Percentiles rank a stretch among this genome's conserved stretches.
phyloP scores from a whole-genome alignment of 2,113 vertebrate genomes.

The Neodon shergylaensis region DNA sequence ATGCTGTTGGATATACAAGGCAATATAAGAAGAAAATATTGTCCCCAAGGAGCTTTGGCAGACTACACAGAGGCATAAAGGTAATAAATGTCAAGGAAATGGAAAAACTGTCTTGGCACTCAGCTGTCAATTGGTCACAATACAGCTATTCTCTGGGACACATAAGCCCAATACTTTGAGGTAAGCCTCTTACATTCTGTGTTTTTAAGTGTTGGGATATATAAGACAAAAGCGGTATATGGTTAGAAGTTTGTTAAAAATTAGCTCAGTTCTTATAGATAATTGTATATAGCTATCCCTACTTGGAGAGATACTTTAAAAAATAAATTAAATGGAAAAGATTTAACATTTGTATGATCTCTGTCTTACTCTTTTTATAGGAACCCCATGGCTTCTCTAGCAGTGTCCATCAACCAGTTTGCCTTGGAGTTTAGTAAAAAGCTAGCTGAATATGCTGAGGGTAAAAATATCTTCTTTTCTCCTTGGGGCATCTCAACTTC shows the following conservation, averaged over 20 bases:
- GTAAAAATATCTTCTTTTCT: conserved; percentile 87
- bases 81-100: background rate
- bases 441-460: conserved; percentile 75
- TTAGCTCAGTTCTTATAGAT: background rate
- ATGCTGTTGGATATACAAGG: background rate
- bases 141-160: background rate
- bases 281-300: background rate
- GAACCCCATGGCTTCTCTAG: conserved; percentile 83
- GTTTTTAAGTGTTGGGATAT: background rate
- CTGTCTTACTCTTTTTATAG: conserved; percentile 33
- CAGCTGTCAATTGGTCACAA: background rate
- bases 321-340: background rate
- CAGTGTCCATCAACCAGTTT: conserved; percentile 86
- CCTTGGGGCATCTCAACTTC: conserved; percentile 88
- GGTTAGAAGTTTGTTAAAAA: background rate
- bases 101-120: background rate
- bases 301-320: background rate
- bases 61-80: background rate
- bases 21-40: background rate
- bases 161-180: background rate
- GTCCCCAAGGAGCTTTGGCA: background rate
- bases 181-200: background rate
- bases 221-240: background rate
- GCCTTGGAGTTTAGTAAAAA: conserved; percentile 86
- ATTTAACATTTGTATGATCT: background rate